These are phyloP conservation scores for Hippocampus barbouri DNA, from an alignment of 2,113 vertebrate species.

Conservation along the genomic window DNA sequence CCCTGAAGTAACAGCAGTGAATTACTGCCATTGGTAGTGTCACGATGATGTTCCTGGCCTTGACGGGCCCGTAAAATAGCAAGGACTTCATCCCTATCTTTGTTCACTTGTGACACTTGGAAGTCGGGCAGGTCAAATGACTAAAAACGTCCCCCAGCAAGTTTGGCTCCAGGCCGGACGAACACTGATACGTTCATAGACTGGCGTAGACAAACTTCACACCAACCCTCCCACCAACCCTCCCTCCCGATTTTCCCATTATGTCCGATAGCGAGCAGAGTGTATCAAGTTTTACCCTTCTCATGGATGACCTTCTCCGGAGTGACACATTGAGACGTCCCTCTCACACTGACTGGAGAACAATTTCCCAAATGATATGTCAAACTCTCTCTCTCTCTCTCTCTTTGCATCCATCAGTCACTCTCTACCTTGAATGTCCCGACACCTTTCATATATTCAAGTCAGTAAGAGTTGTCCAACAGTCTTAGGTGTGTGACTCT, in stretches of 20 bases:
- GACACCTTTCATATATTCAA: constrained; percentile 6
- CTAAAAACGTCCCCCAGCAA: constrained; percentile 64
- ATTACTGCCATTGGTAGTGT: constrained; percentile 37
- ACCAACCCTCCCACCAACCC: constrained; percentile 26
- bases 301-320: constrained; percentile 58
- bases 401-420: constrained; percentile 1
- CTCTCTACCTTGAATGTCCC: constrained; percentile 5
- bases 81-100: constrained; percentile 58
- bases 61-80: constrained; percentile 54
- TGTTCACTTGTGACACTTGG: constrained; percentile 70
- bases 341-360: constrained; percentile 49
- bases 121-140: constrained; percentile 70
- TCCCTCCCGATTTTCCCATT: constrained; percentile 34
- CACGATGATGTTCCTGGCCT: constrained; percentile 40
- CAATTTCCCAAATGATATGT: constrained; percentile 64
- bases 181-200: constrained; percentile 31
- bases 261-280: constrained; percentile 60
- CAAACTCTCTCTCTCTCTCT: constrained; percentile 9
- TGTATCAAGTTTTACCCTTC: constrained; percentile 58
- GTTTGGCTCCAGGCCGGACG: constrained; percentile 58
- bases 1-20: constrained; percentile 28
- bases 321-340: constrained; percentile 53
- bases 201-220: constrained; percentile 18
- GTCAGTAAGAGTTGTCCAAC: constrained; percentile 3
- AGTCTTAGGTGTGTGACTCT: constrained; percentile 8